Conservation (phyloP, 2,888 invertebrate species). For the Lithophane leautieri region DNA sequence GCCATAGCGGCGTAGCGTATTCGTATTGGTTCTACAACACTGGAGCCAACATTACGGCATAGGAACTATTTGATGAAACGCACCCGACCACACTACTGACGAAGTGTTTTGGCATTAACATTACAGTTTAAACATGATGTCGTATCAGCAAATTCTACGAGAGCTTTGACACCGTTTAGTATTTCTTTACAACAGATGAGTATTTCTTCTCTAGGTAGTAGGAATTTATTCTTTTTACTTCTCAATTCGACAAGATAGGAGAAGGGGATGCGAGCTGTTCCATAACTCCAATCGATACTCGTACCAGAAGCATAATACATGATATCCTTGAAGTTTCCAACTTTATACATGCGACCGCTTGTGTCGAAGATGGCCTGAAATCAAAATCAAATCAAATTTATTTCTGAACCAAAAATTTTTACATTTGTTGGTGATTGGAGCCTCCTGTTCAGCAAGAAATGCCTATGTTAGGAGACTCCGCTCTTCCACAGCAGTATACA, state of each 20-base stretch:
- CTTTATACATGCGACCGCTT: constrained; percentile 85
- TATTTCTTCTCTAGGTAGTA: constrained; percentile 82
- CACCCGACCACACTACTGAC: constrained; percentile 34
- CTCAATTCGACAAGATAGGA: constrained; percentile 85
- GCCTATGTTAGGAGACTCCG: no score
- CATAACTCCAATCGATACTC: constrained; percentile 88
- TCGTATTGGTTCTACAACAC: no score
- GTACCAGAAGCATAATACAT: constrained; percentile 87
- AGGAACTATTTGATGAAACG: no score
- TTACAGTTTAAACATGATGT: constrained; percentile 79
- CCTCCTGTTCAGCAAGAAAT: no score
- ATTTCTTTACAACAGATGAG: constrained; percentile 81
- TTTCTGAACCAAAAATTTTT: no score
- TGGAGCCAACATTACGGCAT: no score
- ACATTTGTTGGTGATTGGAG: no score
- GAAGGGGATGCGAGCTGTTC: constrained; percentile 84
- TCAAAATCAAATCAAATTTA: no score
- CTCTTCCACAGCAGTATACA: no score
- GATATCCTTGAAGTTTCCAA: constrained; percentile 86
- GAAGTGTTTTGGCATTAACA: constrained; percentile 66
- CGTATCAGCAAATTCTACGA: constrained; percentile 80
- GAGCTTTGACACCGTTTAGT: constrained; percentile 78
- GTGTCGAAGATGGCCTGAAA: constrained; percentile 84
- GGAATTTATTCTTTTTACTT: constrained; percentile 81
- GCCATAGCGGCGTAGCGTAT: no score